Base-by-base conservation (phyloP, 1,140 invertebrate species). In the Episyrphus balteatus region DNA sequence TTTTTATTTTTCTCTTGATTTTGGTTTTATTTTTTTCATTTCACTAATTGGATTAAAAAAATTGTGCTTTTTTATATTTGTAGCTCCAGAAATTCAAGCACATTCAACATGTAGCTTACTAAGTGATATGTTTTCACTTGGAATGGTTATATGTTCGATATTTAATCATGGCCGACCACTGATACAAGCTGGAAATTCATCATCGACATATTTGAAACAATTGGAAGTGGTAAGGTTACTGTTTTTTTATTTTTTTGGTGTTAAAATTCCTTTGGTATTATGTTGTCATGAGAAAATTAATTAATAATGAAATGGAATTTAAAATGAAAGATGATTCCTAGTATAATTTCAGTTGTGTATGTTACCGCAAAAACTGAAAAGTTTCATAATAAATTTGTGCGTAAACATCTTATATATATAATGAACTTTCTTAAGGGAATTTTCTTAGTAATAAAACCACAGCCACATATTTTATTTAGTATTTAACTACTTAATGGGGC, bases 71-170 rank as follows among this genome's bases (percentile, higher is more conserved):
- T 47, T 56, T 42, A 57, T 44, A 59, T 42, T 63, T 64, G 43
- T 71, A 88, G 89, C 90, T 32, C 91, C 92, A 1, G 91, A 94
- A 76, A 81, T 90, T 36, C 92, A 96, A 69, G 78, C 80, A 11
- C 80, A 79, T 44, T 89, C 88, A 43, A 75, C 79, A 15, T 92
- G 86, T 67, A 89, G 82, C 57, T 83, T 88, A 30, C 74, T 86
- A 12, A 92, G 88, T 55, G 94, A 98, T 68, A 95, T 97, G 88
- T 97, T 89, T 70, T 92, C 91, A 1, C 69, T 97, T 47, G 94
- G 94, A 14, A 83, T 97, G 79, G 81, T 92, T 6, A 85, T 97
- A 57, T 90, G 87, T 66, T 77, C 90, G 9, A 80, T 96, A 49
- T 96, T 91, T 73, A 96, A 95, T 71, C 74, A 82, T 43, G 92